Percentiles rank a stretch among this genome's conserved stretches.
Conservation (phyloP, 2,888 invertebrate genomes). For the Eristalis tenax region DNA sequence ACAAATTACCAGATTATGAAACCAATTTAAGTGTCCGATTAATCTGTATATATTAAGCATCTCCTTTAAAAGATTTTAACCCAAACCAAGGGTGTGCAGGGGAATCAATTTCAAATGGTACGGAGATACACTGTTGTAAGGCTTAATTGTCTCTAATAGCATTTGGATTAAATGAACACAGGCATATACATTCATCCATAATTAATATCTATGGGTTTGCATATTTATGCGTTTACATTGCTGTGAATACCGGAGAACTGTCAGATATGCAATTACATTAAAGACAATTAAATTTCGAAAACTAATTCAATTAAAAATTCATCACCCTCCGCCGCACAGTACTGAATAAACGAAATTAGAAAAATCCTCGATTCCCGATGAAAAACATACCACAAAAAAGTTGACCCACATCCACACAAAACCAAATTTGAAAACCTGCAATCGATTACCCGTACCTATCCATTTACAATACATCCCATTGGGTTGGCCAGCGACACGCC, state of each 20-base stretch:
- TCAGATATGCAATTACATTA: slow-evolving; percentile 32
- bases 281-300: slow-evolving; percentile 39
- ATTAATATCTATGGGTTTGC: not conserved
- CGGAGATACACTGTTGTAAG: not conserved
- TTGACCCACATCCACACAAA: not conserved
- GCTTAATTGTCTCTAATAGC: not conserved
- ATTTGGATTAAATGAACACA: not conserved
- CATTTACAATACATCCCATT: not conserved
- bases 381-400: not conserved
- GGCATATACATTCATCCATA: not conserved
- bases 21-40: no score
- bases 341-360: not conserved
- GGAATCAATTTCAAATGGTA: not conserved
- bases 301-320: slow-evolving; percentile 45
- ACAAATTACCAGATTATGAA: no score
- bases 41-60: no score
- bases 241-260: not conserved
- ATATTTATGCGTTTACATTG: not conserved
- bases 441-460: not conserved
- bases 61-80: no score
- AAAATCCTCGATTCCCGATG: not conserved
- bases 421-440: not conserved
- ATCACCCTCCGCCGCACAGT: slow-evolving; percentile 14
- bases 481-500: not conserved
- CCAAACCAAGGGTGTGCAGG: no score